Evolutionary conservation across 1,140 invertebrate genomes (phyloP), one percentile per base, ranked within the genome.

Genomic region (Cylas formicarius): DNA sequence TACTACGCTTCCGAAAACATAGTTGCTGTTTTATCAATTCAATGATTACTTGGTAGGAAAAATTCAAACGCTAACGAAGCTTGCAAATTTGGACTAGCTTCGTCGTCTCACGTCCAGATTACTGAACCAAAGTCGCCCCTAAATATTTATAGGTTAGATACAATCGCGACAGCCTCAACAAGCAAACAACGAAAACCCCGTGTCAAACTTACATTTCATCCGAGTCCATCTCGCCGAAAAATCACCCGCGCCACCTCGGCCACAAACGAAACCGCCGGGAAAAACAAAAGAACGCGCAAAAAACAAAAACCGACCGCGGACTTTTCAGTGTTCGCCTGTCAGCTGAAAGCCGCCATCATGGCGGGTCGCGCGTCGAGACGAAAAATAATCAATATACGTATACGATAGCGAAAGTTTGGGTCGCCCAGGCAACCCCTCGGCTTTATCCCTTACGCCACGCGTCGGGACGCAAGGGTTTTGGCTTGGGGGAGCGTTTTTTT

Each of bases 281-380:
- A 58, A 52, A 53, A 53, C 46, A 55, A 53, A 55, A 52, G 27
- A 28, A 44, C 41, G 14, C 40, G 38, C 16, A 32, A 50, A 55
- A 53, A 58, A 56, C 38, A 52, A 57, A 57, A 55, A 56, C 38
- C 51, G 43, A 50, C 42, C 45, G 51, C 44, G 51, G n/a, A 42
- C 41, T 50, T 52, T 56, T 47, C 41, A n/a, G n/a, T 57, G 52
- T 59, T 65, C 58, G 60, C 58, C 59, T 60, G 63, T 65, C 63
- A 65, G 63, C 63, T 65, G 63, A 63, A 61, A 58, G 60, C 55
- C 62, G 61, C 61, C 61, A 65, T 65, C 53, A 53, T 57, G 55
- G 55, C 42, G 56, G 48, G 53, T 46, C 54, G 56, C 54, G n/a
- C 55, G 63, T 59, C 63, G 57, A 57, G 59, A 64, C 61, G 59